Percentiles rank a stretch among this genome's conserved stretches.
These are phyloP conservation scores for Coelopa frigida DNA, from an alignment of 1,140 invertebrate species.

Conservation along the genomic window DNA sequence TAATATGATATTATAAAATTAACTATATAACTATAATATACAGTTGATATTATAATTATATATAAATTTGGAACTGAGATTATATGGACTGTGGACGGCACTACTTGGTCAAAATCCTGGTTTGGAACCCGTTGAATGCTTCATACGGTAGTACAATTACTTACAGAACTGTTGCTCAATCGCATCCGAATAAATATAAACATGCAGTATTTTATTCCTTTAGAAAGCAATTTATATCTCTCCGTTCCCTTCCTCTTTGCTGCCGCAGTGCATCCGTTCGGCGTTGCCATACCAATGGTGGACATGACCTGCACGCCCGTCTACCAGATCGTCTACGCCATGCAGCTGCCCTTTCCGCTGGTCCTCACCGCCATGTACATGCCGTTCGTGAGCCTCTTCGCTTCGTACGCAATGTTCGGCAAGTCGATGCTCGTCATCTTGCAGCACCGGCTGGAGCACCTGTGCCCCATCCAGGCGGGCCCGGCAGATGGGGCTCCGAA, in stretches of 20 bases:
- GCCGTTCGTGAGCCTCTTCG: slow-evolving; percentile 39
- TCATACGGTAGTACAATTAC: too few relatives aligned
- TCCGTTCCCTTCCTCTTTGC: background rate
- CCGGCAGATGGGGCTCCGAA: too few relatives aligned
- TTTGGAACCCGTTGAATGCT: too few relatives aligned
- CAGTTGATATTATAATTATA: background rate
- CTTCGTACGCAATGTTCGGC: slow-evolving; percentile 34
- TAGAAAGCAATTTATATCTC: too few relatives aligned
- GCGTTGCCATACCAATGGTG: slow-evolving; percentile 26
- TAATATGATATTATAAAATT: too few relatives aligned
- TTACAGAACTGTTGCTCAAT: too few relatives aligned
- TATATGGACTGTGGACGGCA: too few relatives aligned
- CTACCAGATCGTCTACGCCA: slow-evolving; percentile 33
- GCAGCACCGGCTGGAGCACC: slow-evolving; percentile 14
- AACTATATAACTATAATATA: background rate
- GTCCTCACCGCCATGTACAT: slow-evolving; percentile 33
- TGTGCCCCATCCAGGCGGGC: too few relatives aligned
- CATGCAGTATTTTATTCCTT: too few relatives aligned
- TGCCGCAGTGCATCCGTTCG: slow-evolving; percentile 32
- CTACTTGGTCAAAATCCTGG: too few relatives aligned
- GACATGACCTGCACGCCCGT: slow-evolving; percentile 27
- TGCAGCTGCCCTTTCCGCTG: slow-evolving; percentile 26
- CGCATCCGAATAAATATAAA: too few relatives aligned
- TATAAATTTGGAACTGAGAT: too few relatives aligned
- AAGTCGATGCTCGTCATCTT: slow-evolving; percentile 29